Evolutionary conservation across 2,888 invertebrate species (phyloP), one percentile per base, ranked within the genome.

Genomic region (Mesopsocus fuscifrons): DNA sequence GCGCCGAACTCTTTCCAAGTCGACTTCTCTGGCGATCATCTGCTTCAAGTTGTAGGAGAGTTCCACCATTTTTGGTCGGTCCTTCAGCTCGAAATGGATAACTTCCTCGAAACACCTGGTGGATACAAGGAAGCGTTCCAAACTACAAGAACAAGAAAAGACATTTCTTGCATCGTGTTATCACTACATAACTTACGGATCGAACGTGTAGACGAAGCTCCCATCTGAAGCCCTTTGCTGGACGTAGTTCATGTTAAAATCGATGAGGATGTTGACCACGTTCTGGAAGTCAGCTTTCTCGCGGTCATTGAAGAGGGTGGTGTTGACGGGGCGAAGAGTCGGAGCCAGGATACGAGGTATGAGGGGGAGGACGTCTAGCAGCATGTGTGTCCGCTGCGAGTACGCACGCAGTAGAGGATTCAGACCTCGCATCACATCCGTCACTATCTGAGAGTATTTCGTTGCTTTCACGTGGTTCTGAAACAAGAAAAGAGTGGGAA

Each of bases 221-320:
- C 89, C 91, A 49, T 91, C 88, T 0, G 64, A 60, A 4, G 68
- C 68, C 43, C 80, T 74, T 46, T 83, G 78, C 59, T 94, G 94
- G 1, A 73, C 65, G 59, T 85, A 91, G 43, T 74, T 76, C 48
- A 95, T 63, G 46, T 88, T 91, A 60, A 88, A 84, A 57, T 87
- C 82, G 41, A 89, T 74, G 88, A 95, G 84, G 0, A 82, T 69
- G 49, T 75, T 69, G 9, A 92, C 79, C 21, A 88, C 74, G 20
- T 73, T 64, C 0, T 65, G 57, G 22, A 95, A 57, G 33, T 77
- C 73, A 11, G 66, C 66, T 41, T 75, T 77, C 60, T 89, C 89
- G 47, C 67, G 65, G 2, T 69, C 63, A 16, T 76, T 80, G 63
- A 79, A 85, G 41, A 88, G 59, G 66, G 87, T 41, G 32, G 34